Base-by-base conservation (phyloP, 53 echinoderm and acorn worm genomes). In the Hippasteria phrygiana region DNA sequence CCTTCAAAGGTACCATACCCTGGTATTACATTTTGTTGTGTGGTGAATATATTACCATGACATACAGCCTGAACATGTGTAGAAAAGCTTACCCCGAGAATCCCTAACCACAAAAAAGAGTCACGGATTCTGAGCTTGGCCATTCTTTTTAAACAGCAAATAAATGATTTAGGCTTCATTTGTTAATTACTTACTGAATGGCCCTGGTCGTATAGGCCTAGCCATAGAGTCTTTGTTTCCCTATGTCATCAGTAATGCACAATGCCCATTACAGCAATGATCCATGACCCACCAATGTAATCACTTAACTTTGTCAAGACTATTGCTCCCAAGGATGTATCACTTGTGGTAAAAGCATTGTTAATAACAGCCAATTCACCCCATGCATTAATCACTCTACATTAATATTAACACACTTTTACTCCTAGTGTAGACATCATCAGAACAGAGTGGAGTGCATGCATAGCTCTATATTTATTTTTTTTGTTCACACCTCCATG, bases 371-470 rank as follows among this genome's bases (percentile, higher is more conserved):
- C 51, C 24, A 1, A 18, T 47, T 47, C 47, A 10, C 48, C 28
- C 29, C 29, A 53, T 50, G 76, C 76, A 50, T 76, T 76, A 48
- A 53, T 76, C 34, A 53, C 48, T 31, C 14, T 28, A 24, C 31
- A 75, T 75, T 48, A 75, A 75, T 75, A 75, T 75, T 50, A 47
- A 75, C 48, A 75, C 3, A 50, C 50, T 48, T 75, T 67, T 33
- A 20, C 13, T 67, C 14, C 31, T 33, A 29, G 5, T 16, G 65
- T 29, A 5, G 28, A 29, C 28, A 2, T 10, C 13, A 36, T 67
- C 4, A n/a, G 69, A 34, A 2, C 17, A 18, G 20, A 11, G 6
- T 45, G 46, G 17, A 59, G 59, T 24, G 59, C 59, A 17, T n/a
- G n/a, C n/a, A n/a, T n/a, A n/a, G n/a, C 59, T 26, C 22, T 20